Percentiles rank a stretch among this genome's conserved stretches.
Conservation (phyloP, 30 jellyfish, hydroid and myxozoan species). For the Aurelia aurita region DNA sequence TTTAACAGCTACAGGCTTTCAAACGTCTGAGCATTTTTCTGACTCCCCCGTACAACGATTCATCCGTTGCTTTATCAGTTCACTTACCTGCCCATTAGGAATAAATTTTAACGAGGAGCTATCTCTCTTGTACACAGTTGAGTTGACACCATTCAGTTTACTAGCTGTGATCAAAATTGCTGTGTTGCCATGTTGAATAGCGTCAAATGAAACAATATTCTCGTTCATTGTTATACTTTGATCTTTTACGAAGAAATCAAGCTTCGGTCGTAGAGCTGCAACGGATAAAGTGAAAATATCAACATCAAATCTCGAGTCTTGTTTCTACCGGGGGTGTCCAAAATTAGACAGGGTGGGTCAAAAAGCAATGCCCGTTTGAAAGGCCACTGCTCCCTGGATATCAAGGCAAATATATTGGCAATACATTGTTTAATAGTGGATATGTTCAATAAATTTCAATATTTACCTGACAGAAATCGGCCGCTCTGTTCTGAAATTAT, state of each 20-base stretch:
- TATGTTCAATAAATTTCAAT: too few relatives aligned
- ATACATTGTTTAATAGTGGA: too few relatives aligned
- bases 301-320: not conserved
- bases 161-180: conserved; percentile 30
- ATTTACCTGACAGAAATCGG: too few relatives aligned
- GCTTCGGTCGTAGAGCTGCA: conserved; percentile 60
- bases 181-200: not conserved
- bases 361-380: not conserved
- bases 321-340: not conserved
- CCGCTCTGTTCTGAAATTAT: too few relatives aligned
- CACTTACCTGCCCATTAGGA: conserved; percentile 44
- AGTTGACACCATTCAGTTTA: conserved; percentile 1
- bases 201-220: conserved; percentile 55
- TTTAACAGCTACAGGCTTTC: too few relatives aligned
- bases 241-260: conserved; percentile 40
- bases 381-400: too few relatives aligned
- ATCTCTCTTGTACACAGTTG: conserved; percentile 33
- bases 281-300: not conserved
- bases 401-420: too few relatives aligned
- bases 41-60: not conserved
- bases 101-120: not conserved
- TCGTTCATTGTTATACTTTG: conserved; percentile 14
- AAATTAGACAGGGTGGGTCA: not conserved
- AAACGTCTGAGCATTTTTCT: too few relatives aligned
- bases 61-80: not conserved